phyloP scores from a whole-genome alignment of 2,888 invertebrate species.

The Muscina levida region DNA sequence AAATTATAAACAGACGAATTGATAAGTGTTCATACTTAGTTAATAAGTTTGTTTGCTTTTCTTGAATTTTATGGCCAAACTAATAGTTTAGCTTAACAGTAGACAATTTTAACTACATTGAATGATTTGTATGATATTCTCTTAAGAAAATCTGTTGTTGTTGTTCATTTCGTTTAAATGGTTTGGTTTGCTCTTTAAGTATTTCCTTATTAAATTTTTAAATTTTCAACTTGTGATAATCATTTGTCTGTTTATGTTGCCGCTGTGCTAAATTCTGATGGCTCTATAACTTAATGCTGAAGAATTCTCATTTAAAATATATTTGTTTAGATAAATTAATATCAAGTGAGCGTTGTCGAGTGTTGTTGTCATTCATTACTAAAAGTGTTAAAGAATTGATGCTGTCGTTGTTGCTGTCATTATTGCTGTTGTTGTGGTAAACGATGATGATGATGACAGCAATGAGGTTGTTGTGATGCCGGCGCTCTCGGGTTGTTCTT shows the following conservation, averaged over 20 bases:
- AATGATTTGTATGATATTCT: conserved; percentile 28
- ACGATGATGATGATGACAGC: neutral
- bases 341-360: conserved; percentile 52
- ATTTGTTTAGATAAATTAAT: conserved; percentile 64
- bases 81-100: conserved; percentile 17
- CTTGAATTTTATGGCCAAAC: neutral
- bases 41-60: neutral
- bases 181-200: neutral
- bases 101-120: conserved; percentile 39
- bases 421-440: too few relatives aligned
- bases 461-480: neutral
- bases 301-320: conserved; percentile 55
- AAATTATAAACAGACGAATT: conserved; percentile 9
- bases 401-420: conserved; percentile 40
- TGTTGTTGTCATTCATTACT: conserved; percentile 62
- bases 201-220: conserved; percentile 28
- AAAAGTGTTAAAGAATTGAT: conserved; percentile 59
- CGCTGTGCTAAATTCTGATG: conserved; percentile 6
- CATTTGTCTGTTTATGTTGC: neutral
- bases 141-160: neutral
- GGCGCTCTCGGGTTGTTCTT: too few relatives aligned
- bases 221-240: conserved; percentile 1
- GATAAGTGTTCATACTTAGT: neutral
- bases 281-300: conserved; percentile 36
- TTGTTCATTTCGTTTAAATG: neutral